Conservation (phyloP, 2,888 invertebrate genomes). For the Cerastoderma edule region DNA sequence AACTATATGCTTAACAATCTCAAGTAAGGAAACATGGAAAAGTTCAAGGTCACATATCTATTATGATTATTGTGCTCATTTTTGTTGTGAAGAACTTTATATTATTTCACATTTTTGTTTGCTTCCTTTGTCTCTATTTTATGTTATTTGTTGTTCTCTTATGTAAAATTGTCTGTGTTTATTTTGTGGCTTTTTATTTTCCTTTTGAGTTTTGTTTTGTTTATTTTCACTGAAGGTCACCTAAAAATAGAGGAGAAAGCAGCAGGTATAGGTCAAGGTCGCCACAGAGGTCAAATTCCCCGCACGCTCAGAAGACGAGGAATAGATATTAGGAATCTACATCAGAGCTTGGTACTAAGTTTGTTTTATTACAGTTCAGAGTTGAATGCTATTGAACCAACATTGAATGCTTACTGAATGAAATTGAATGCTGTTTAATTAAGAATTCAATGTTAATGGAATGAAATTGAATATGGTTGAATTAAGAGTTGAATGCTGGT, state of each 20-base stretch:
- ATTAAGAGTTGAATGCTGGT: no score
- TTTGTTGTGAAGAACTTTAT: no score
- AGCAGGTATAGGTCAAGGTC: conserved; percentile 49
- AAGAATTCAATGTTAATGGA: no score
- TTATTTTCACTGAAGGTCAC: conserved; percentile 62
- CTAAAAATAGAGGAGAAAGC: conserved; percentile 27
- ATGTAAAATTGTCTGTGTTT: background rate
- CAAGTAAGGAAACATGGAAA: no score
- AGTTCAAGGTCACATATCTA: no score
- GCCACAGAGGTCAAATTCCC: conserved; percentile 43
- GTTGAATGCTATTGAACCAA: no score
- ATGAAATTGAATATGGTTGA: no score
- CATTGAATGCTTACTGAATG: no score
- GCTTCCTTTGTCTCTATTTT: background rate
- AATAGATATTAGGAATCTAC: conserved; percentile 48
- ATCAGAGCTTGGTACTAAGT: background rate
- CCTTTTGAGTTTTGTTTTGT: conserved; percentile 41
- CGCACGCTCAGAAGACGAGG: conserved; percentile 40
- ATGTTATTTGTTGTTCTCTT: background rate
- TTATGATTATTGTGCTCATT: no score
- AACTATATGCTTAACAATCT: no score
- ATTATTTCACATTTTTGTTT: background rate
- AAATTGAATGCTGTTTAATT: no score
- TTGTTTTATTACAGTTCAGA: no score
- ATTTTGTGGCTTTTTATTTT: conserved; percentile 20